Evolutionary conservation across 1,140 invertebrate genomes (phyloP), one percentile per base, ranked within the genome.

Genomic region (Drosophila jambulina): DNA sequence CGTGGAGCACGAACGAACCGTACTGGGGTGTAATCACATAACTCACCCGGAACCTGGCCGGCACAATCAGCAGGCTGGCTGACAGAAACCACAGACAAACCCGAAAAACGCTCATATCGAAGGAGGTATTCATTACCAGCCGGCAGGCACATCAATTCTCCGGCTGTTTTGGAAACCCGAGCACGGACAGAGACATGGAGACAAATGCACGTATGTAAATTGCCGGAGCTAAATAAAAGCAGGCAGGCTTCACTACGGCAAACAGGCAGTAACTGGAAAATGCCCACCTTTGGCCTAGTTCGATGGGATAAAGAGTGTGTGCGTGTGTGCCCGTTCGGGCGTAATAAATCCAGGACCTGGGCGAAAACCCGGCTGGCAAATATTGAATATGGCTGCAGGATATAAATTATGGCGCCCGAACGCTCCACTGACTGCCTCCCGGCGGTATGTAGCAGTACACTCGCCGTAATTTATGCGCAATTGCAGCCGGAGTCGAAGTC

Each of bases 371-470:
- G 68, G 9, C 81, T 63, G 86, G 81, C 85, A 90, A 90, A 90
- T 90, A 90, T 90, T 90, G 85, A 90, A 90, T 85, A 85, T 90
- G 81, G 85, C 81, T 90, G 70, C 68, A 79, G 85, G 85, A 71
- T 90, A 76, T 90, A 90, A 90, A 90, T 90, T 90, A 90, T 85
- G 75, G 75, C 81, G 56, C 70, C 78, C 82, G 49, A 75, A 82
- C 59, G 70, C 69, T 75, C 64, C 75, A 48, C 62, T 75, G 77
- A 32, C 60, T 49, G 53, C 32, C 71, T 58, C 59, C 64, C 51
- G 48, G 48, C 7, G 25, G 17, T 25, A 5, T 25, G n/a, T 21
- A 46, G 60, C 36, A 70, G 67, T 56, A 74, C 57, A 60, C 62
- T 56, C 34, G 43, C 38, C 63, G 80, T 88, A 81, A 88, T 84